Evolutionary conservation across 2,113 vertebrate genomes (phyloP).

Genomic region (Bucco capensis): DNA sequence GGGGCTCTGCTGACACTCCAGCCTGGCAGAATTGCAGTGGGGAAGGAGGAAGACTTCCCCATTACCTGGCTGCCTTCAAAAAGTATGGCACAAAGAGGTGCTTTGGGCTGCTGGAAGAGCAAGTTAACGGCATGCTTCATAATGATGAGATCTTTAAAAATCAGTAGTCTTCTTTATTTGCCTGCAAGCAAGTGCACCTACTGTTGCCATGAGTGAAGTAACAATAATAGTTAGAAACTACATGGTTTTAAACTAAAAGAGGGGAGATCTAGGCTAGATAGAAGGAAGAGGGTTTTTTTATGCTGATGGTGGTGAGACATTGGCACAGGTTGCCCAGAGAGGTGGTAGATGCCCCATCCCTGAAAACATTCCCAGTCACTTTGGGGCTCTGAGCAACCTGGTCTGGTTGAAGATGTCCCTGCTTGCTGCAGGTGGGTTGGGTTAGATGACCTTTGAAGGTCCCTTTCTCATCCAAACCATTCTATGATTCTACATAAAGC

Average conservation of each 20-base stretch:
- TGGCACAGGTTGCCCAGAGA: no score
- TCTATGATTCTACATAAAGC: not conserved
- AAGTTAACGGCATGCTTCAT: not conserved
- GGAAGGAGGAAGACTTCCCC: not conserved
- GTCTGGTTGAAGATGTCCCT: no score
- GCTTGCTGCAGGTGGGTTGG: no score
- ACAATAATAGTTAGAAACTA: not conserved
- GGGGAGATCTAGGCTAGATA: no score
- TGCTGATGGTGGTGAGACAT: no score
- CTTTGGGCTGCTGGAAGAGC: not conserved
- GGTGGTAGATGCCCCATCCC: no score
- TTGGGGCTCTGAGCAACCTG: no score
- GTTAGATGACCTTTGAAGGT: no score
- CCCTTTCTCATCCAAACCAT: no score
- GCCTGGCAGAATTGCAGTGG: not conserved
- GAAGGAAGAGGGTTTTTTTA: no score
- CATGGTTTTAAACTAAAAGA: not conserved
- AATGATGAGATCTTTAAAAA: not conserved
- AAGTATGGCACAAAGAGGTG: not conserved
- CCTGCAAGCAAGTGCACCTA: not conserved
- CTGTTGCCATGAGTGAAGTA: not conserved
- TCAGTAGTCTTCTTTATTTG: not conserved
- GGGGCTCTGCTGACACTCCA: not conserved
- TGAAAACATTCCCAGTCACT: no score
- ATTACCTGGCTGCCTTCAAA: accelerated